These are phyloP conservation scores for Otolemur crassicaudatus DNA, from an alignment of 2,797 vertebrate species.

Conservation along the genomic window DNA sequence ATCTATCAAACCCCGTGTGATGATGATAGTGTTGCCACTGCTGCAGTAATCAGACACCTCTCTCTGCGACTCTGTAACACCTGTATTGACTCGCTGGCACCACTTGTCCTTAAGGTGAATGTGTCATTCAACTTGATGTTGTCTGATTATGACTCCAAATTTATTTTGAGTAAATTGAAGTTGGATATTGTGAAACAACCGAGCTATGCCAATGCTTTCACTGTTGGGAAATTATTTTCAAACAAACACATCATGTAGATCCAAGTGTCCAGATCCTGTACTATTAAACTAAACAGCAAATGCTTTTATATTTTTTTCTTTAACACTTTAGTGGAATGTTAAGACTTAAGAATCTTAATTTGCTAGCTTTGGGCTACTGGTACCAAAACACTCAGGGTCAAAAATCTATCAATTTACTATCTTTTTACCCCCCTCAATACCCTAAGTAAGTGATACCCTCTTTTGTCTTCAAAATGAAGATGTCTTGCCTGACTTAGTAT, in stretches of 20 bases:
- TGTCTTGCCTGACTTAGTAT: background rate
- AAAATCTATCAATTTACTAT: background rate
- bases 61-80: background rate
- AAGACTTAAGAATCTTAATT: background rate
- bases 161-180: background rate
- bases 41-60: fast-evolving
- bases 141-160: background rate
- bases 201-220: background rate
- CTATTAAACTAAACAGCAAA: background rate
- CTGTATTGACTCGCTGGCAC: no score
- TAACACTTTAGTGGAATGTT: constrained; percentile 16
- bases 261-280: background rate
- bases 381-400: background rate
- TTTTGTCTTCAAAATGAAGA: background rate
- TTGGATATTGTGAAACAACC: no score
- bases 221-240: background rate
- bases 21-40: fast-evolving
- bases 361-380: background rate
- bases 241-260: background rate
- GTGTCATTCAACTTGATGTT: background rate
- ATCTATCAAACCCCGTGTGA: no score
- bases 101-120: background rate
- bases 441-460: background rate
- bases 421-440: background rate
- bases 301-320: background rate